Evolutionary conservation across 2,113 vertebrate species (phyloP), one percentile per base, ranked within the genome.

Genomic region (Syngnathus scovelli): DNA sequence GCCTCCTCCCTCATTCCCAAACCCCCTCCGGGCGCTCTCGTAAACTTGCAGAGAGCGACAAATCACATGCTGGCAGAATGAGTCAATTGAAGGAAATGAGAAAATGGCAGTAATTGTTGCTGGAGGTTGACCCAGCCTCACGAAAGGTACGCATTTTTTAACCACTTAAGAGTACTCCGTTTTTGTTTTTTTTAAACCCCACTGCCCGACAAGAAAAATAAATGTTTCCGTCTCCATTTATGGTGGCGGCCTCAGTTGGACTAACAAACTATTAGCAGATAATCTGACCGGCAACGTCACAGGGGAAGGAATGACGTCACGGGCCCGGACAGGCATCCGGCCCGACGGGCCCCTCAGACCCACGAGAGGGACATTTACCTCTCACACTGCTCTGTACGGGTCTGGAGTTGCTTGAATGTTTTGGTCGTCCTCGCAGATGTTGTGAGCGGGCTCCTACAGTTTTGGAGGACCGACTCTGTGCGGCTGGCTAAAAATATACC

Each of bases 181-280:
- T n/a, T 49, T 27, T 51, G 1, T 1, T 54, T 52, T 52, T 54
- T 54, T 54, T 54, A 23, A 11, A 1, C 54, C 6, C 23, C 23
- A 56, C 11, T 56, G 23, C 23, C 23, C 54, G 23, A 37, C 71
- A 63, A 58, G 19, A 19, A n/a, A 51, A 51, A 51, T 51, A 68
- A 71, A 74, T 0, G 33, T 0, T 7, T 58, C 49, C 21, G 70
- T 36, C 59, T 83, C 85, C 87, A 82, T 87, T 77, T 86, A 87
- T 65, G 81, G 87, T 70, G 59, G 78, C 52, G 58, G 61, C 54
- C 8, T 70, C 74, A 68, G 44, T 72, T 64, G 65, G 78, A 65
- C 58, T 67, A 44, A 44, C 12, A n/a, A 43, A 11, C 38, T 23
- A 62, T 43, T 62, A 15, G 10, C n/a, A 44, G 39, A 62, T 43